Percentiles rank a stretch among this genome's conserved stretches.
phyloP scores from a whole-genome alignment of 2,113 vertebrate genomes.

The Antechinus stuartii region DNA sequence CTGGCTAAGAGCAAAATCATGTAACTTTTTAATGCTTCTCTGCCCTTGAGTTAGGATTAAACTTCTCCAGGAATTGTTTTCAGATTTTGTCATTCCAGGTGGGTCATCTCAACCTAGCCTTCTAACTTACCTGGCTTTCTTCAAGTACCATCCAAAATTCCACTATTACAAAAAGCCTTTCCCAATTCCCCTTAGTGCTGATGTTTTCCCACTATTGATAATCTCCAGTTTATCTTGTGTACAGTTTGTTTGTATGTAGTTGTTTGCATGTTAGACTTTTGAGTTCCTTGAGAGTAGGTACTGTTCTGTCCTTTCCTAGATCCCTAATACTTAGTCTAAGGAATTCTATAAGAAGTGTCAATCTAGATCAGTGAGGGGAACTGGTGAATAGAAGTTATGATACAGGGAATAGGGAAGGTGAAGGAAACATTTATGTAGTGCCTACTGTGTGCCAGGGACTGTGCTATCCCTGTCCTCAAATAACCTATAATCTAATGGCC shows the following conservation, averaged over 20 bases:
- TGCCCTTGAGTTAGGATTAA: background rate
- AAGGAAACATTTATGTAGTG: background rate
- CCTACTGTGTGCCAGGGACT: background rate
- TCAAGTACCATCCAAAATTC: background rate
- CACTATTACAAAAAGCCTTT: background rate
- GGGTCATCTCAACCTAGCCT: background rate
- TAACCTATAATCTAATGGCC: background rate
- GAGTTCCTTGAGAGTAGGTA: background rate
- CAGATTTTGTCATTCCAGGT: background rate
- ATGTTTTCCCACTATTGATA: background rate
- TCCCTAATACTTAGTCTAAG: background rate
- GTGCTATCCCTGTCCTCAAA: background rate
- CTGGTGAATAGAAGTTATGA: background rate
- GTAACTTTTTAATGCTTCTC: background rate
- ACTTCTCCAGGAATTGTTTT: background rate
- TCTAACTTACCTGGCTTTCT: background rate
- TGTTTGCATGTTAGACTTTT: background rate
- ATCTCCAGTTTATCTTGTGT: background rate
- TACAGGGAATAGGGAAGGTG: background rate
- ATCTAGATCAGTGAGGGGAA: background rate
- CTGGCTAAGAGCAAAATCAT: constrained; percentile 3
- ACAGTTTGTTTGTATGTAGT: background rate
- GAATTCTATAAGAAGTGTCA: background rate
- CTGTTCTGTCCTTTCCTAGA: background rate
- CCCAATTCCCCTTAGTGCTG: background rate